Evolutionary conservation across 2,113 vertebrate species (phyloP), one percentile per base, ranked within the genome.

Genomic region (Atherinomorus stipes): DNA sequence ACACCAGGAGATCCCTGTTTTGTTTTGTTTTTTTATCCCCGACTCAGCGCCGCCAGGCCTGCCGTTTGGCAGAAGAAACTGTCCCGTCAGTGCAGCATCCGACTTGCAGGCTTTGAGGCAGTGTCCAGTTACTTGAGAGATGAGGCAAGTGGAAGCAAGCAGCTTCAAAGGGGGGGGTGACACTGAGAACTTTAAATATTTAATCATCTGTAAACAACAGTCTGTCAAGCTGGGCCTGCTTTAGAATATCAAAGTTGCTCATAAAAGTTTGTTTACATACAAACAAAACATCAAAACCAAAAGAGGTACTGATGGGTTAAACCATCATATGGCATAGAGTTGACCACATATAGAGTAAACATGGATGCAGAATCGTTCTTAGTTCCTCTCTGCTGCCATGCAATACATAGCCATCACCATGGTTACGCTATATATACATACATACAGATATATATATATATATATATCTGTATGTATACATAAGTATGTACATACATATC

Each of bases 61-160:
- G 63, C 85, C 78, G 75, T 86, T 77, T 72, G 79, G 86, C 74
- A 78, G 68, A 76, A 1, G 54, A 26, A 56, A 45, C 51, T 4
- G 7, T 37, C 45, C 28, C 22, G 60, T 52, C 71, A 26, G 47
- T 1, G 22, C 2, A 21, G 60, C 7, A 1, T 73, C 52, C 53
- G 31, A 28, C 18, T 34, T 54, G 57, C 49, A 1, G 25, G 50
- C 44, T 62, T 25, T 0, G 8, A 59, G 52, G 18, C 12, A 1
- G 9, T 7, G 38, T 80, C 21, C 50, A 15, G 25, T 47, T 37
- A 23, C 18, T 52, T 58, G 13, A 64, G 26, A 51, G 25, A 61
- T 13, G 16, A 26, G 23, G 26, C 19, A 7, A 11, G 21, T 37
- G 12, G 50, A 49, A 21, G 21, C 4, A 44, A 65, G 58, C 40